Evolutionary conservation across 2,797 vertebrate genomes (phyloP).

Genomic region (Diplodus puntazzo): DNA sequence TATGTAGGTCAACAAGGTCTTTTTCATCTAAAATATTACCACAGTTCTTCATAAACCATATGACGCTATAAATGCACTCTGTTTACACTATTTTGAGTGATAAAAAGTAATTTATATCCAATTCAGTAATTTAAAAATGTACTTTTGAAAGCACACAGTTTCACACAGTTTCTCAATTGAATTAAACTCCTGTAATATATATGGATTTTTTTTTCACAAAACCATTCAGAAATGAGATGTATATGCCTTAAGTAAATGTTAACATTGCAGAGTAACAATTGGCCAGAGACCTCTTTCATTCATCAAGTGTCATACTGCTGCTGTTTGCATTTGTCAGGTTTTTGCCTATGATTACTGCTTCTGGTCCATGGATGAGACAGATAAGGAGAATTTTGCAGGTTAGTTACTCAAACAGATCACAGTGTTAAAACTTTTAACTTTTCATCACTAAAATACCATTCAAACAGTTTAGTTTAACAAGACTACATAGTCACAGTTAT

Average conservation of each 20-base stretch:
- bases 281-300: background rate
- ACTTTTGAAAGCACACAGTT: background rate
- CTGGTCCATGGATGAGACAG: constrained; percentile 97
- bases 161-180: background rate
- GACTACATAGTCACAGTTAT: background rate
- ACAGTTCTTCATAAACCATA: background rate
- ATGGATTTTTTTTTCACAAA: background rate
- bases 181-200: background rate
- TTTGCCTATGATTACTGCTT: constrained; percentile 99
- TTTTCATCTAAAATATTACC: background rate
- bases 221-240: background rate
- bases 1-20: background rate
- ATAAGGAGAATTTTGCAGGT: constrained; percentile 96
- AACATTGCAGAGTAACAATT: background rate
- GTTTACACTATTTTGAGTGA: background rate
- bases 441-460: background rate
- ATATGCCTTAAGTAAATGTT: background rate
- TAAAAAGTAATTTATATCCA: background rate
- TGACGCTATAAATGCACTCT: background rate
- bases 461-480: background rate
- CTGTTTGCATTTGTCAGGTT: constrained; percentile 81
- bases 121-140: background rate
- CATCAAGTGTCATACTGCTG: background rate
- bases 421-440: background rate
- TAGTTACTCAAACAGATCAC: constrained; percentile 29